Evolutionary conservation across 2,113 vertebrate species (phyloP).

Genomic region (Aramus guarauna): DNA sequence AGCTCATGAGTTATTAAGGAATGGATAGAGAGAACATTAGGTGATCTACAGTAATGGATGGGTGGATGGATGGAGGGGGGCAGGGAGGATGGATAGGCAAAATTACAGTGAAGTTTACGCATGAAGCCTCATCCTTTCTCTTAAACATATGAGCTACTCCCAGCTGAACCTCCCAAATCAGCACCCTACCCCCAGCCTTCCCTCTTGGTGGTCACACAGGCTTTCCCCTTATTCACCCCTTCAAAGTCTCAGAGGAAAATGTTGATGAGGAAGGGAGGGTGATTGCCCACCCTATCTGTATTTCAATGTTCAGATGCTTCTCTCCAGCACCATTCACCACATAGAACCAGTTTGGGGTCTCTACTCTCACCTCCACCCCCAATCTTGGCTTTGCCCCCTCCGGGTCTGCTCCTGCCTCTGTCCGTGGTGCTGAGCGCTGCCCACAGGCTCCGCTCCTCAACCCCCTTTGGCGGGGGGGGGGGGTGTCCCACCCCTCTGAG

Average conservation of each 20-base stretch:
- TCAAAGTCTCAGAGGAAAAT: background rate
- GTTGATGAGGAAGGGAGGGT: background rate
- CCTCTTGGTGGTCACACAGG: background rate
- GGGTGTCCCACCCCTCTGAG: background rate
- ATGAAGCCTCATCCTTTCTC: background rate
- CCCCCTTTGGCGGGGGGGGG: fast-evolving
- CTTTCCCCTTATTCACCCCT: background rate
- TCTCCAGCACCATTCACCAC: background rate
- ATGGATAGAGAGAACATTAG: background rate
- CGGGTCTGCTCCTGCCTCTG: background rate
- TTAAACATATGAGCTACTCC: background rate
- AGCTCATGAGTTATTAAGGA: background rate
- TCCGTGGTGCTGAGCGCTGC: background rate
- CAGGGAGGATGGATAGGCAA: background rate
- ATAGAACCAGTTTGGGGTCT: background rate
- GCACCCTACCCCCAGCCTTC: background rate
- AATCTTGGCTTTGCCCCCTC: background rate
- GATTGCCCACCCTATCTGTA: background rate
- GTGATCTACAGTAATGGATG: background rate
- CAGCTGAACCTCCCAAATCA: background rate
- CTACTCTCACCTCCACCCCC: background rate
- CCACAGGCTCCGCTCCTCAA: fast-evolving
- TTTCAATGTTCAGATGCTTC: background rate
- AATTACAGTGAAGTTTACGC: background rate
- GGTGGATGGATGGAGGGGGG: background rate